Percentiles rank a stretch among this genome's conserved stretches.
Conservation (phyloP, 2,113 vertebrate species). For the Phylloscopus trochiloides region DNA sequence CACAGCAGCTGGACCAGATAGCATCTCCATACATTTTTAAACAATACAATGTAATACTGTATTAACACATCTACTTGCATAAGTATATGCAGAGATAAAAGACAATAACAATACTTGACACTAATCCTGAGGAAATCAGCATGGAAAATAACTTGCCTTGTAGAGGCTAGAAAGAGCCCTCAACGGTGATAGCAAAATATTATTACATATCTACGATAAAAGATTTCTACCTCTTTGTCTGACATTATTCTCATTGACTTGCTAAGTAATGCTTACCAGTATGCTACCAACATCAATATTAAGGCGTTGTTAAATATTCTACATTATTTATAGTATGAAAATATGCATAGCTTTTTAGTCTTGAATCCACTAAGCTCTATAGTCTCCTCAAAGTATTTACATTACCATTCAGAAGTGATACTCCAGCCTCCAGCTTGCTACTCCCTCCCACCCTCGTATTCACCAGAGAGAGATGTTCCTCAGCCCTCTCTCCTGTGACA, state of each 20-base stretch:
- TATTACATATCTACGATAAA: conserved; percentile 4
- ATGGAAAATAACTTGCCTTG: conserved; percentile 31
- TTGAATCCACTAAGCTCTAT: neutral
- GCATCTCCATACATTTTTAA: conserved; percentile 49
- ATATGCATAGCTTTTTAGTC: conserved; percentile 1
- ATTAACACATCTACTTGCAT: conserved; percentile 29
- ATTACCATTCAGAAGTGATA: neutral
- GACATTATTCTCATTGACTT: conserved; percentile 56
- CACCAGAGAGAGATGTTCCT: neutral
- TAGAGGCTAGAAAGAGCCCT: neutral
- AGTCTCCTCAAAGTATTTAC: neutral
- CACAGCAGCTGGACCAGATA: conserved; percentile 46
- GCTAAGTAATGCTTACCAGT: conserved; percentile 28
- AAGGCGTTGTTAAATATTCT: conserved; percentile 54
- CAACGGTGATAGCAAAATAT: neutral
- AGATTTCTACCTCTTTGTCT: conserved; percentile 47
- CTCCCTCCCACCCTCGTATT: neutral
- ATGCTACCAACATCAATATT: conserved; percentile 46
- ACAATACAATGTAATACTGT: conserved; percentile 6
- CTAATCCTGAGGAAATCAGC: conserved; percentile 29
- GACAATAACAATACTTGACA: conserved; percentile 17
- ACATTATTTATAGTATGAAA: conserved; percentile 56
- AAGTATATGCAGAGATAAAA: conserved; percentile 15
- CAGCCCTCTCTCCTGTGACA: neutral
- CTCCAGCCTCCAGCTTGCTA: neutral